Conservation (phyloP, 2,888 invertebrate genomes). For the Tetropium fuscum region DNA sequence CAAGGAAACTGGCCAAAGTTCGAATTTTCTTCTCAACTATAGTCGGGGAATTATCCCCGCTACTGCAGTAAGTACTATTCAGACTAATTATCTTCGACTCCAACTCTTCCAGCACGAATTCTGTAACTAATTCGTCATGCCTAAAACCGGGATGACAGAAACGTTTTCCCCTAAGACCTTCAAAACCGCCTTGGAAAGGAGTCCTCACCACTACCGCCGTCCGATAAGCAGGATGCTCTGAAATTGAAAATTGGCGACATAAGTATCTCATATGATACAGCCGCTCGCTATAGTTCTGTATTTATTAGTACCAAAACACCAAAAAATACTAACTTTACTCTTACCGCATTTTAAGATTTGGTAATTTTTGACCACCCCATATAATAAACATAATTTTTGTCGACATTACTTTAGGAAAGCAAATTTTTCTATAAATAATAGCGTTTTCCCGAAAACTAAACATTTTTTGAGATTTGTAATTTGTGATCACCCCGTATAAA, state of each 20-base stretch:
- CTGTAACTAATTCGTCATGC: slow-evolving; percentile 70
- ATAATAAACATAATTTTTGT: too few relatives aligned
- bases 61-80: slow-evolving; percentile 44
- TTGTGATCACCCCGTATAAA: too few relatives aligned
- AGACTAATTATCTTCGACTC: slow-evolving; percentile 62
- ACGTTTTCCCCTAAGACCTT: slow-evolving; percentile 67
- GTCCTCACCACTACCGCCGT: slow-evolving; percentile 72
- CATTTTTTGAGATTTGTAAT: too few relatives aligned
- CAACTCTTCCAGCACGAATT: slow-evolving; percentile 72
- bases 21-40: slow-evolving; percentile 72
- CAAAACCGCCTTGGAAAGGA: slow-evolving; percentile 66
- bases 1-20: slow-evolving; percentile 74
- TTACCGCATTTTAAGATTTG: too few relatives aligned
- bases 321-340: too few relatives aligned
- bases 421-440: too few relatives aligned
- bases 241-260: slow-evolving; percentile 33
- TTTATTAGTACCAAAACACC: too few relatives aligned
- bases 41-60: slow-evolving; percentile 56
- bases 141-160: slow-evolving; percentile 77
- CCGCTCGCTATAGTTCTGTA: too few relatives aligned
- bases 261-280: too few relatives aligned
- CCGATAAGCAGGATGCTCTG: slow-evolving; percentile 65
- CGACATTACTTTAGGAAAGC: too few relatives aligned
- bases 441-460: too few relatives aligned
- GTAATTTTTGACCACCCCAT: too few relatives aligned